These are phyloP conservation scores for Serinus canaria DNA, from an alignment of 2,113 vertebrate species.

Conservation along the genomic window DNA sequence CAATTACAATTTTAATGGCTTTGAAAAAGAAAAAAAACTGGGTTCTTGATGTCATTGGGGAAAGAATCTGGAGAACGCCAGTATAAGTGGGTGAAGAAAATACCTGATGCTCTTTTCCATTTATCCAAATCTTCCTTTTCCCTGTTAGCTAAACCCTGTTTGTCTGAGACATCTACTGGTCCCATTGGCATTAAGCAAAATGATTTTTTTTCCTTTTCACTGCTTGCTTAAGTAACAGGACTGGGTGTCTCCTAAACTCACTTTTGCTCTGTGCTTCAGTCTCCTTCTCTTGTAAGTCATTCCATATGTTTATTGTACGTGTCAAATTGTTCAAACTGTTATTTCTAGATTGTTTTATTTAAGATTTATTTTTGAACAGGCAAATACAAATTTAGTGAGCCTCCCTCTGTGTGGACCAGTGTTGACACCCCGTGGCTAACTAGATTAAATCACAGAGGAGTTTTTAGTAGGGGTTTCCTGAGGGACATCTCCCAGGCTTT, in stretches of 20 bases:
- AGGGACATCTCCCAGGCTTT: neutral
- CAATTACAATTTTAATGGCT: neutral
- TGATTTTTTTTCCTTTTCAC: neutral
- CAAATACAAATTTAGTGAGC: neutral
- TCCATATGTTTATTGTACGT: constrained; percentile 49
- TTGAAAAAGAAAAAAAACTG: neutral
- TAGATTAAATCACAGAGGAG: constrained; percentile 9
- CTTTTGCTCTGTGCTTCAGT: constrained; percentile 2
- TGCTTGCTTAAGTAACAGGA: constrained; percentile 4
- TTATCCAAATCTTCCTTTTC: neutral
- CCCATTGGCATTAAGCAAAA: neutral
- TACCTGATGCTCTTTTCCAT: neutral
- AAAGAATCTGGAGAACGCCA: neutral
- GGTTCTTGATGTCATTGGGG: neutral
- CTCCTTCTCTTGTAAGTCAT: constrained; percentile 44
- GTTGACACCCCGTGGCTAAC: constrained; percentile 44
- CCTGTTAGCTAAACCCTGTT: neutral
- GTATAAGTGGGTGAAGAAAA: neutral
- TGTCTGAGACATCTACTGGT: neutral
- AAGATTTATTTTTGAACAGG: constrained; percentile 53
- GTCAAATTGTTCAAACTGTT: constrained; percentile 64
- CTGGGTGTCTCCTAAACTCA: neutral
- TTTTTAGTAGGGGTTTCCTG: neutral
- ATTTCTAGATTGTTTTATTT: constrained; percentile 63
- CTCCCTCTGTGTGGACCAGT: constrained; percentile 11